Base-by-base conservation (phyloP, 1,140 invertebrate genomes). In the Drepana arcuata region DNA sequence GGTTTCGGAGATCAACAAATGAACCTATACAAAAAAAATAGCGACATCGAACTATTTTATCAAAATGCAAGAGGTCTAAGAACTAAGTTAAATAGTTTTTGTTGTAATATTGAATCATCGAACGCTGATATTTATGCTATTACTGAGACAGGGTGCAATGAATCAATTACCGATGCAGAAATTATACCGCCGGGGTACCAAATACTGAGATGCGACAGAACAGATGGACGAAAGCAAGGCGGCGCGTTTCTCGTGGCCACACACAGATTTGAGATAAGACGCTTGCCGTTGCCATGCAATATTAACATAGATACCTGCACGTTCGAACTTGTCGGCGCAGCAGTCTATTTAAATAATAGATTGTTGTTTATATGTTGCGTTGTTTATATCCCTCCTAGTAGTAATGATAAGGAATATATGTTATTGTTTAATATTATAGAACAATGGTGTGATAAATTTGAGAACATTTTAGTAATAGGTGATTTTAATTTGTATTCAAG, bases 401-500 rank as follows among this genome's bases (percentile, higher is more conserved):
- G 7, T 28, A 24, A 16, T 11, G 43, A 47, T 9, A 35, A 42
- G 7, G 44, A 53, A 5, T 53, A 56, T 30, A 34, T 48, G 16
- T 13, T 41, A 12, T 24, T 56, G 28, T 51, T 56, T 42, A 33
- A 18, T 12, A 48, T 48, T 27, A 26, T 50, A 24, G 48, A 56
- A 51, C 11, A 44, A 13, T 24, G 43, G 11, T 51, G 37, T 51
- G 16, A 14, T 21, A 51, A 26, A 16, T 52, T 36, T 31, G 36
- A 37, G 7, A 28, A 32, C 12, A 7, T 47, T 1, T 16, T 56
- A 21, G 14, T 56, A 14, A 16, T 56, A 36, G 53, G 53, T 14
- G 53, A 51, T 39, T 56, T 56, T 37, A 51, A 56, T 42, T 16
- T 51, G 16, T 37, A 36, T 43, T 56, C 51, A 2, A 34, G 44